Evolutionary conservation across 2,113 vertebrate genomes (phyloP).

Genomic region (Fregetta grallaria): DNA sequence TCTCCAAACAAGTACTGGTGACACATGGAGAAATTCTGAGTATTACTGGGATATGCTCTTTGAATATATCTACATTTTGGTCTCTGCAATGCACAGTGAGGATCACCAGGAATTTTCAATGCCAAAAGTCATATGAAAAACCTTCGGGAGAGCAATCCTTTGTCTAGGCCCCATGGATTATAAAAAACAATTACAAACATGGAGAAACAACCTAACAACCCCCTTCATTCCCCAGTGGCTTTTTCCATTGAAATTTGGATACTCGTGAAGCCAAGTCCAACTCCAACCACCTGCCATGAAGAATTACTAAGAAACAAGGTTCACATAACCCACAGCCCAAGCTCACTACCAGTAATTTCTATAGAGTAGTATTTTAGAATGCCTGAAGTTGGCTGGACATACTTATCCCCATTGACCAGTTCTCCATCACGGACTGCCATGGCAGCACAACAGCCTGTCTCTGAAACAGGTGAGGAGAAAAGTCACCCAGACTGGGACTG

Average conservation of each 20-base stretch:
- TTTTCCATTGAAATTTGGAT: neutral
- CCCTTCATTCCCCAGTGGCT: neutral
- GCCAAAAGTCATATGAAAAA: constrained; percentile 7
- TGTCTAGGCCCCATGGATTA: neutral
- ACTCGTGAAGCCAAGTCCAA: neutral
- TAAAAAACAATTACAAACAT: neutral
- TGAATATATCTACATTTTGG: neutral
- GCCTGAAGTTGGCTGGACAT: neutral
- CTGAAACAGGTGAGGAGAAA: neutral
- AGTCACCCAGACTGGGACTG: neutral
- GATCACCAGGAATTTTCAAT: constrained; percentile 30
- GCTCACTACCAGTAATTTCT: neutral
- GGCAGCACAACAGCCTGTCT: neutral
- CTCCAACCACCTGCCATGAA: neutral
- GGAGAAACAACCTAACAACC: neutral
- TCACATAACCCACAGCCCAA: neutral
- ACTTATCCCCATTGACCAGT: neutral
- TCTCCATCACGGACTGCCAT: fast-evolving
- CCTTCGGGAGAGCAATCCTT: neutral
- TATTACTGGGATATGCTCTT: neutral
- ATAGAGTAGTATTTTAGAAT: neutral
- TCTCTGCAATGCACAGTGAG: neutral
- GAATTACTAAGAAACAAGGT: neutral
- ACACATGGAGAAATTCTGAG: neutral
- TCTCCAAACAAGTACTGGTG: neutral